These are phyloP conservation scores for Salvelinus sp. DNA, from an alignment of 2,113 vertebrate genomes.

Conservation along the genomic window DNA sequence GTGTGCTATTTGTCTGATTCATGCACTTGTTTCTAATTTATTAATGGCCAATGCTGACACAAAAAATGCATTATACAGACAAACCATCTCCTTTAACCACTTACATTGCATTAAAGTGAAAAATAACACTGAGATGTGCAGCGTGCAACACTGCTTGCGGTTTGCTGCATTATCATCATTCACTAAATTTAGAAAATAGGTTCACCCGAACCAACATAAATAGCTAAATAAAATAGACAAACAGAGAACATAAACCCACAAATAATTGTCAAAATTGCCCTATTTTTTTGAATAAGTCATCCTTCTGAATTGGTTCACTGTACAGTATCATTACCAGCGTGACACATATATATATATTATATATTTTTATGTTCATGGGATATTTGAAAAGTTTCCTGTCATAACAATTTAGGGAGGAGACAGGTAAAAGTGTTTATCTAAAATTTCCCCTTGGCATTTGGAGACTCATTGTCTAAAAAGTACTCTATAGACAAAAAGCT, in stretches of 20 bases:
- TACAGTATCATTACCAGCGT: no score
- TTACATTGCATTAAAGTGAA: background rate
- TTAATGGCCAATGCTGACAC: conserved; percentile 1
- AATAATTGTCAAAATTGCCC: no score
- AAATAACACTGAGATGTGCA: background rate
- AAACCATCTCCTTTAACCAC: background rate
- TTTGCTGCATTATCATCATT: no score
- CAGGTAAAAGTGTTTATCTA: no score
- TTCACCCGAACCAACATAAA: background rate
- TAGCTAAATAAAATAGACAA: background rate
- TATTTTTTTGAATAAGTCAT: no score
- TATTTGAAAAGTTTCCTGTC: conserved; percentile 10
- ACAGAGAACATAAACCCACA: no score
- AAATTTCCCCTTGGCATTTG: background rate
- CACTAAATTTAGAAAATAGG: no score
- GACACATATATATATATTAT: no score
- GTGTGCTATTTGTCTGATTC: background rate
- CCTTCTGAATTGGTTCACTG: no score
- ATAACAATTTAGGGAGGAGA: conserved; percentile 1
- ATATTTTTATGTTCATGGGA: background rate
- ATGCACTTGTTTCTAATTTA: background rate
- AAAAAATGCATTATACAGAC: background rate
- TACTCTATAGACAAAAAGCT: conserved; percentile 13
- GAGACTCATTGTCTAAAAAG: background rate
- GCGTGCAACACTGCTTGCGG: no score